Conservation (phyloP, 2,888 invertebrate species). For the Troilus luridus region DNA sequence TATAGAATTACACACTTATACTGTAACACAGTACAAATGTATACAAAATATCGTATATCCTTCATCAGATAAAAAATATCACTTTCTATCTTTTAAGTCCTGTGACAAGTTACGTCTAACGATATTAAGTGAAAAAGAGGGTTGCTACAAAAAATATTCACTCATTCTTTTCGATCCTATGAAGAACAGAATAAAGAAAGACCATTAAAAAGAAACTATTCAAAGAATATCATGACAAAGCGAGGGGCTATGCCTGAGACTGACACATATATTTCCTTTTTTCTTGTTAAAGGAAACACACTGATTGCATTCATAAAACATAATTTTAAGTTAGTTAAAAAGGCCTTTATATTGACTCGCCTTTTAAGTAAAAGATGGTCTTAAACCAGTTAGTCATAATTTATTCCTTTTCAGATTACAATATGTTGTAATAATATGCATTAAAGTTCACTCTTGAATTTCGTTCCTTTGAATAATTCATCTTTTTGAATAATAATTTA, state of each 20-base stretch:
- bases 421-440: too few relatives aligned
- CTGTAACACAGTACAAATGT: too few relatives aligned
- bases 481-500: not conserved
- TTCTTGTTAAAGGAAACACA: too few relatives aligned
- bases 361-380: not conserved
- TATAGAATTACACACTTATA: too few relatives aligned
- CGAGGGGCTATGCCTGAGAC: not conserved
- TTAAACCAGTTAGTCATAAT: not conserved
- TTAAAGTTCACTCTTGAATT: not conserved
- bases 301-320: too few relatives aligned
- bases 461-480: not conserved
- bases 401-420: not conserved
- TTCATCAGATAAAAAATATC: too few relatives aligned
- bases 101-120: not conserved
- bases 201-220: not conserved
- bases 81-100: not conserved
- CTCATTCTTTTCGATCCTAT: not conserved
- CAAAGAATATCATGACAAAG: not conserved
- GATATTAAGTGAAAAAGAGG: not conserved
- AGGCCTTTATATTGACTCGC: too few relatives aligned
- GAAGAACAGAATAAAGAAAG: not conserved
- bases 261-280: too few relatives aligned
- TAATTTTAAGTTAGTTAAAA: too few relatives aligned
- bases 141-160: not conserved
- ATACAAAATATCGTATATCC: too few relatives aligned